phyloP scores from a whole-genome alignment of 2,113 vertebrate genomes.

The Chaetura pelagica region DNA sequence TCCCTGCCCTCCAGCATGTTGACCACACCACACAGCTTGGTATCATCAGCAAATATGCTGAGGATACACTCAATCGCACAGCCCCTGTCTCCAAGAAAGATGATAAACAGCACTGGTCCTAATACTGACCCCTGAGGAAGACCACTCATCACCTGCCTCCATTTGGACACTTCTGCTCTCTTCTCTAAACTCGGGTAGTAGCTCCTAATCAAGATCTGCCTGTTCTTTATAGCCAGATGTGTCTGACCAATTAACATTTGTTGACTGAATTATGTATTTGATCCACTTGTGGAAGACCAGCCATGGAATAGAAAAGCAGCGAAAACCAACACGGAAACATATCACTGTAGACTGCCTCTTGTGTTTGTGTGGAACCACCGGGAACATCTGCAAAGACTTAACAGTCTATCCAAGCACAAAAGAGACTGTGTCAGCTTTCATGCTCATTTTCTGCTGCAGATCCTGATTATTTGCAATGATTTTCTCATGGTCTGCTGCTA shows the following conservation, averaged over 20 bases:
- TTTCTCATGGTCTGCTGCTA: not conserved
- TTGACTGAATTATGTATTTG: not conserved
- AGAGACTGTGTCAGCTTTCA: not conserved
- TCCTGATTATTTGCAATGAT: not conserved
- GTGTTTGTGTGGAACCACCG: fast-evolving
- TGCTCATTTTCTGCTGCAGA: not conserved
- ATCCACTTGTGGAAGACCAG: not conserved
- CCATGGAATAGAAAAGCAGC: not conserved
- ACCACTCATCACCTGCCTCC: too few relatives aligned
- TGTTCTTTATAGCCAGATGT: not conserved
- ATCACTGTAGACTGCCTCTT: not conserved
- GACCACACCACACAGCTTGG: too few relatives aligned
- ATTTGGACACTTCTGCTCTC: not conserved
- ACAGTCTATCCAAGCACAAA: not conserved
- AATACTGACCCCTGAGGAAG: too few relatives aligned
- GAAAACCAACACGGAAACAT: not conserved
- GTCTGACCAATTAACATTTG: not conserved
- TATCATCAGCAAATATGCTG: too few relatives aligned
- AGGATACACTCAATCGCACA: too few relatives aligned
- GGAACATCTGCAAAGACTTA: not conserved
- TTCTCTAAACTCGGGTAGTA: not conserved
- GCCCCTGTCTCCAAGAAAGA: too few relatives aligned
- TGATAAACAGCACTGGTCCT: too few relatives aligned
- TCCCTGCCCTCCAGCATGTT: too few relatives aligned
- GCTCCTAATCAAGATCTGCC: not conserved